Evolutionary conservation across 2,797 vertebrate species (phyloP).

Genomic region (Fistularia commersonii): DNA sequence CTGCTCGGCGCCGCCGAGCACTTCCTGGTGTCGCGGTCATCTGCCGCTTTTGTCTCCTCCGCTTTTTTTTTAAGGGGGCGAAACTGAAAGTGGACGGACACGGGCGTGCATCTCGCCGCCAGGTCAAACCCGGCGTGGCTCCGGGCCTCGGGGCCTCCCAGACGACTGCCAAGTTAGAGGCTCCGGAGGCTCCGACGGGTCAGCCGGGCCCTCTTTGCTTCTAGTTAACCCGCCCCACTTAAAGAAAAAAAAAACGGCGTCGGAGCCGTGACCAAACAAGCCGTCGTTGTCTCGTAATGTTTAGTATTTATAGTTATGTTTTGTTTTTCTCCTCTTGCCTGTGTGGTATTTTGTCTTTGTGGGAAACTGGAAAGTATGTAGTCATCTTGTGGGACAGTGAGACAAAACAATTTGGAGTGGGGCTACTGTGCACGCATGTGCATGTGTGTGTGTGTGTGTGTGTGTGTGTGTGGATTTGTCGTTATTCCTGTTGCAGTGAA

Average conservation of each 20-base stretch:
- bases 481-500: no score
- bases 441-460: neutral
- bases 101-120: no score
- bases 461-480: conserved; percentile 1
- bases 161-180: conserved; percentile 49
- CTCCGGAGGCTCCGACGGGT: conserved; percentile 52
- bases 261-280: conserved; percentile 63
- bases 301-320: conserved; percentile 56
- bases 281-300: conserved; percentile 52
- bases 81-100: conserved; percentile 60
- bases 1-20: conserved; percentile 17
- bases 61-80: conserved; percentile 15
- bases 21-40: conserved; percentile 42
- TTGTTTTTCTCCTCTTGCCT: conserved; percentile 28
- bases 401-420: conserved; percentile 34
- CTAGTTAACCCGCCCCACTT: conserved; percentile 8
- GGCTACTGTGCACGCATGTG: conserved; percentile 26
- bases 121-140: no score
- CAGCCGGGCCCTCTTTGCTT: conserved; percentile 36
- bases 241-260: conserved; percentile 34
- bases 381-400: conserved; percentile 52
- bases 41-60: conserved; percentile 2
- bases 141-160: no score
- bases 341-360: conserved; percentile 54
- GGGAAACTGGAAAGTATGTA: conserved; percentile 70